Conservation (phyloP, 2,113 vertebrate species). For the Oncorhynchus mykiss region DNA sequence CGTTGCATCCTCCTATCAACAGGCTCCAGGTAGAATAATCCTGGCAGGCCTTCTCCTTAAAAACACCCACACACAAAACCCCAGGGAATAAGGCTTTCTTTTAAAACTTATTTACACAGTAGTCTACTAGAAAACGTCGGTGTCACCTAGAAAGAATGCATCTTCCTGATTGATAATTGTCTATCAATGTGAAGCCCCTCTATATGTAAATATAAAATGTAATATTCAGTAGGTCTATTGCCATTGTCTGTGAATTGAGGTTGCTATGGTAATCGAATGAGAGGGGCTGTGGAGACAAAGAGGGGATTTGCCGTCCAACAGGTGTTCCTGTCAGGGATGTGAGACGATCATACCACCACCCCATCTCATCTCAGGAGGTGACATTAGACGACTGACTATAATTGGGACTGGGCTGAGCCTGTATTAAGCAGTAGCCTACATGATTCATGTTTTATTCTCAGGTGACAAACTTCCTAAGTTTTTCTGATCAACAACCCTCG, state of each 20-base stretch:
- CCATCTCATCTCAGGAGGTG: conserved; percentile 13
- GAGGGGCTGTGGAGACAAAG: conserved; percentile 63
- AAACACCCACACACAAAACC: background rate
- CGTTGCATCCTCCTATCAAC: background rate
- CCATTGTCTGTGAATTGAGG: conserved; percentile 54
- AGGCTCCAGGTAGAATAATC: background rate
- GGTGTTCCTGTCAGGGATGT: conserved; percentile 64
- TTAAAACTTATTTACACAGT: background rate
- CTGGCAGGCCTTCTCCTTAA: background rate
- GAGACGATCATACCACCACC: conserved; percentile 44
- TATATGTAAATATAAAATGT: background rate
- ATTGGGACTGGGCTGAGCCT: conserved; percentile 2
- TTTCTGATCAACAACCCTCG: conserved; percentile 12
- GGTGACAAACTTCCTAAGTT: background rate
- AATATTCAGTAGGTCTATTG: background rate
- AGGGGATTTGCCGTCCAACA: conserved; percentile 72
- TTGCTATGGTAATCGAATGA: conserved; percentile 67
- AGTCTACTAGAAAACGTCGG: background rate
- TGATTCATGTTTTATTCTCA: no score
- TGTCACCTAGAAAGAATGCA: conserved; percentile 45
- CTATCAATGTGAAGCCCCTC: conserved; percentile 52
- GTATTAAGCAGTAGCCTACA: no score
- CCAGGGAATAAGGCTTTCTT: background rate
- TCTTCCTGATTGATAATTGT: conserved; percentile 52
- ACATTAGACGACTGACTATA: conserved; percentile 6